phyloP scores from a whole-genome alignment of 2,113 vertebrate species.

The Petrocephalus zakoni region DNA sequence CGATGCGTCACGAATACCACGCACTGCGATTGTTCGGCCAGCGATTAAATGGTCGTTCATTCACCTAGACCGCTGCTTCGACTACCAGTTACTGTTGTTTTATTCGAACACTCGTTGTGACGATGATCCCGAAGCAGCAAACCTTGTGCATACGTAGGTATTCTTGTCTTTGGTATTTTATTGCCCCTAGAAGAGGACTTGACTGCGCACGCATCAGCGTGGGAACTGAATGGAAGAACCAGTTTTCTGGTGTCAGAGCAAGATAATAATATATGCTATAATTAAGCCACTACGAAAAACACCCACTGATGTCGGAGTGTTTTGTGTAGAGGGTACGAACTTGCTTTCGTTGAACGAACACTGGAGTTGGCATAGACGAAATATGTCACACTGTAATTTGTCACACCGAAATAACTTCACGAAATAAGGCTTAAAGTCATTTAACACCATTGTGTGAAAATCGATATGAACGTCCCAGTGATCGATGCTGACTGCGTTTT shows the following conservation, averaged over 20 bases:
- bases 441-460: background rate
- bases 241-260: background rate
- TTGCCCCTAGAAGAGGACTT: background rate
- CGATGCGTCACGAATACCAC: background rate
- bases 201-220: slow-evolving; percentile 3
- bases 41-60: background rate
- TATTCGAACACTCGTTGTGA: background rate
- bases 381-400: background rate
- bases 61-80: background rate
- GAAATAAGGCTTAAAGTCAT: background rate
- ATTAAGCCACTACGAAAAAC: background rate
- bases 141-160: background rate
- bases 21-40: background rate
- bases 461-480: background rate
- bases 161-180: background rate
- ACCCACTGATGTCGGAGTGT: background rate
- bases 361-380: background rate
- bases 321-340: background rate
- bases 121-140: background rate
- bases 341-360: background rate
- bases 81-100: background rate
- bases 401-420: background rate
- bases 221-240: slow-evolving; percentile 17
- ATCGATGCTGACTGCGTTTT: background rate
- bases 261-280: background rate